These are phyloP conservation scores for Drosophila bunnanda DNA, from an alignment of 2,888 invertebrate species.

Conservation along the genomic window DNA sequence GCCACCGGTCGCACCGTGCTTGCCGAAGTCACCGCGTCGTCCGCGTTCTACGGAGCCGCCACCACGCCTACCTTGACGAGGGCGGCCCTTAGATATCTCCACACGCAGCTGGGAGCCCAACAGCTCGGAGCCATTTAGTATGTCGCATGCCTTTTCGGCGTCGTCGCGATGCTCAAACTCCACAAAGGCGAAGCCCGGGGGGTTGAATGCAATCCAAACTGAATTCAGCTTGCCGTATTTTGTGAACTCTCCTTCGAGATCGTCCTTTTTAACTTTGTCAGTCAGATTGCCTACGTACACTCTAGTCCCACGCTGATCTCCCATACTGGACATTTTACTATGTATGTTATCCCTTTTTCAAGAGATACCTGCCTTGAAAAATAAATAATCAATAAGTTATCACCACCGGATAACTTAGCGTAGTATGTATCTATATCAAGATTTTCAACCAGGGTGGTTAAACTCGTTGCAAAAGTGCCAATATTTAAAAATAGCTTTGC, in stretches of 20 bases:
- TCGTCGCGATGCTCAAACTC: conserved; percentile 95
- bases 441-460: conserved; percentile 60
- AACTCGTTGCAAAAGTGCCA: conserved; percentile 18
- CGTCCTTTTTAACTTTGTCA: conserved; percentile 95
- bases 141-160: conserved; percentile 93
- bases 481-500: background rate
- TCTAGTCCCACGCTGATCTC: conserved; percentile 88
- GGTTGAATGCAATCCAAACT: conserved; percentile 96
- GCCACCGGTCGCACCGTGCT: conserved; percentile 85
- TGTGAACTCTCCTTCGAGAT: conserved; percentile 94
- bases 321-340: conserved; percentile 71
- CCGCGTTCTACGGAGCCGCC: conserved; percentile 85
- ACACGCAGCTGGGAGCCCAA: conserved; percentile 94
- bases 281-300: conserved; percentile 96
- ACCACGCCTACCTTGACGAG: conserved; percentile 88
- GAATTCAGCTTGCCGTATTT: conserved; percentile 96
- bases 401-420: conserved; percentile 62
- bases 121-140: conserved; percentile 94
- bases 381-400: conserved; percentile 73
- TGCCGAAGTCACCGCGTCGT: conserved; percentile 85
- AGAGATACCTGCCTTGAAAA: conserved; percentile 53
- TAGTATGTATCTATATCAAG: conserved; percentile 78
- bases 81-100: conserved; percentile 93
- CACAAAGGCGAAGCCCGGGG: conserved; percentile 97
- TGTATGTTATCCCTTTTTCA: conserved; percentile 33